These are phyloP conservation scores for Andrena dorsata DNA, from an alignment of 2,888 invertebrate genomes.

Conservation along the genomic window DNA sequence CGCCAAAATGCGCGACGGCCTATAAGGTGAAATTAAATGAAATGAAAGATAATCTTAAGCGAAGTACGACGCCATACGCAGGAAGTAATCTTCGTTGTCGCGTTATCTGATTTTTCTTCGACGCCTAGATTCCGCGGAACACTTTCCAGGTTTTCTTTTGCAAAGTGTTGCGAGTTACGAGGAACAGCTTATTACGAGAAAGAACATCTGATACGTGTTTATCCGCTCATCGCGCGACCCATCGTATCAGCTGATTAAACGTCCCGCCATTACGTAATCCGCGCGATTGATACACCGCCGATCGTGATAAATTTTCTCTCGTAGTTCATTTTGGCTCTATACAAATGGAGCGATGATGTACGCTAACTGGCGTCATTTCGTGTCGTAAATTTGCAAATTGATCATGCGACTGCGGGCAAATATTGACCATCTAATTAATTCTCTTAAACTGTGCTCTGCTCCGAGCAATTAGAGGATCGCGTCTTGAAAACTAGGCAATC, in stretches of 20 bases:
- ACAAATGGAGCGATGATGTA: constrained; percentile 7
- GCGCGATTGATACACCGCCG: constrained; percentile 51
- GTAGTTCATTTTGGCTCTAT: constrained; percentile 1
- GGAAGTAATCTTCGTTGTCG: neutral
- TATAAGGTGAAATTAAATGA: neutral
- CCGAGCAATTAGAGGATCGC: too few relatives aligned
- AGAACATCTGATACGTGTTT: constrained; percentile 58
- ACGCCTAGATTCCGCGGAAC: neutral
- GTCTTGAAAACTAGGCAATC: too few relatives aligned
- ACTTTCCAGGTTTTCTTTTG: neutral
- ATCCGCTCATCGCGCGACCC: constrained; percentile 49
- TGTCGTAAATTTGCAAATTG: constrained; percentile 27
- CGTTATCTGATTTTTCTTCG: constrained; percentile 9
- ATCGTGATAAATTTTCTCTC: constrained; percentile 54
- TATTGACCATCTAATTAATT: constrained; percentile 8
- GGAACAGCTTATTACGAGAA: constrained; percentile 26
- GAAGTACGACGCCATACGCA: neutral
- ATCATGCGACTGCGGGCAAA: neutral
- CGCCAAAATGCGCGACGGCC: too few relatives aligned
- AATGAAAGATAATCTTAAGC: neutral
- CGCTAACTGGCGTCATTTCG: neutral
- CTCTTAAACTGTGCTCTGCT: neutral
- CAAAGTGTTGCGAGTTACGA: neutral
- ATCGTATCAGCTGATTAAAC: constrained; percentile 69
- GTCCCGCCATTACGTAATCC: constrained; percentile 67